A percentile compares a stretch with the other conserved stretches of the same genome.
These are phyloP conservation scores for Kryptolebias marmoratus DNA, from an alignment of 2,113 vertebrate genomes.

Conservation along the genomic window DNA sequence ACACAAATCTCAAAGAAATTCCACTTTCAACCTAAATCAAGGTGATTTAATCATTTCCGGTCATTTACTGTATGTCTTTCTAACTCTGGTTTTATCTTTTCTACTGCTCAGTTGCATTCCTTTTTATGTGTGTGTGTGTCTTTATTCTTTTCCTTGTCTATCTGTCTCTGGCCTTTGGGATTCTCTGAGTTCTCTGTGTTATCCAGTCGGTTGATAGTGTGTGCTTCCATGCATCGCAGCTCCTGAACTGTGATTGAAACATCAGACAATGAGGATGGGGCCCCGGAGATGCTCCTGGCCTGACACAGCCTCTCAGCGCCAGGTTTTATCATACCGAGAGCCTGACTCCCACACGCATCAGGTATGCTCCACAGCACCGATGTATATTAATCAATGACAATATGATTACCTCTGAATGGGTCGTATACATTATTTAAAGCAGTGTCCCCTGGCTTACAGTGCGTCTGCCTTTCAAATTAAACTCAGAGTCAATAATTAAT, in stretches of 20 bases:
- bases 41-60: constrained; percentile 9
- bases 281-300: constrained; percentile 68
- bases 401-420: constrained; percentile 89
- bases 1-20: not conserved
- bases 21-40: constrained; percentile 10
- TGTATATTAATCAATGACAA: constrained; percentile 96
- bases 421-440: constrained; percentile 82
- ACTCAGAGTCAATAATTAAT: constrained; percentile 84
- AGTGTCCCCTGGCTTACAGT: constrained; percentile 78
- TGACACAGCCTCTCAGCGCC: constrained; percentile 64
- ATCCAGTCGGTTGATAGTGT: constrained; percentile 72
- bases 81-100: constrained; percentile 42
- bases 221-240: constrained; percentile 67
- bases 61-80: constrained; percentile 11
- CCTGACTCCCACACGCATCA: constrained; percentile 71
- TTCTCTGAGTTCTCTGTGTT: constrained; percentile 69
- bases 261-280: constrained; percentile 71
- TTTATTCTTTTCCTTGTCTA: constrained; percentile 32
- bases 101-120: constrained; percentile 33
- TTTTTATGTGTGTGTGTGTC: not conserved
- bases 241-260: constrained; percentile 77
- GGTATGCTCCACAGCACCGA: constrained; percentile 78
- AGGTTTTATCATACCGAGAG: constrained; percentile 60
- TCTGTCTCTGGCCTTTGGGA: constrained; percentile 41
- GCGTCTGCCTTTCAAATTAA: constrained; percentile 82